These are phyloP conservation scores for Urocynchramus pylzowi DNA, from an alignment of 2,113 vertebrate species.

Conservation along the genomic window DNA sequence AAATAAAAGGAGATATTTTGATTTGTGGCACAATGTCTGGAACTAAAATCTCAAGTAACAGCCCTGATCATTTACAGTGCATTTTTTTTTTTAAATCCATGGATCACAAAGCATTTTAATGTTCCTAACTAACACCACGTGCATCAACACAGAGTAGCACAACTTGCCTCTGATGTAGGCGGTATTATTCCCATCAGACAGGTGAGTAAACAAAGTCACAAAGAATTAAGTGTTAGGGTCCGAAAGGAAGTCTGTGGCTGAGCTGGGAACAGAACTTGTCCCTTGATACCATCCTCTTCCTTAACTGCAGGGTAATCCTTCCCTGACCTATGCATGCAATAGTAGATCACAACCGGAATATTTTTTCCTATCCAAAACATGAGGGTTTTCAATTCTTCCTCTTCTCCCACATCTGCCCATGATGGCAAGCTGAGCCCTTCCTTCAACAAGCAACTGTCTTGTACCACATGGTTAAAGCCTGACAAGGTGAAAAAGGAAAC, in stretches of 20 bases:
- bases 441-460: background rate
- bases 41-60: constrained; percentile 21
- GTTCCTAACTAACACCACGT: constrained; percentile 49
- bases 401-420: background rate
- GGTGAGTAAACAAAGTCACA: constrained; percentile 64
- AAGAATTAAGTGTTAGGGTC: constrained; percentile 57
- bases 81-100: background rate
- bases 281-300: constrained; percentile 49
- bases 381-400: background rate
- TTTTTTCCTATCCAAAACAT: constrained; percentile 28
- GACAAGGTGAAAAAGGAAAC: background rate
- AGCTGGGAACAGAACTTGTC: constrained; percentile 37
- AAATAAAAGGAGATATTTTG: constrained; percentile 30
- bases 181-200: constrained; percentile 36
- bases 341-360: constrained; percentile 16
- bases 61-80: background rate
- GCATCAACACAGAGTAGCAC: constrained; percentile 27
- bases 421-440: background rate
- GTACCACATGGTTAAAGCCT: background rate
- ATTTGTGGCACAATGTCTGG: background rate
- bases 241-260: constrained; percentile 50
- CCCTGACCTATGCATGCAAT: background rate
- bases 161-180: constrained; percentile 36
- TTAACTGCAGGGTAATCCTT: background rate
- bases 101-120: constrained; percentile 60